Base-by-base conservation (phyloP, 2,888 invertebrate species). In the Boloria euphrosyne region DNA sequence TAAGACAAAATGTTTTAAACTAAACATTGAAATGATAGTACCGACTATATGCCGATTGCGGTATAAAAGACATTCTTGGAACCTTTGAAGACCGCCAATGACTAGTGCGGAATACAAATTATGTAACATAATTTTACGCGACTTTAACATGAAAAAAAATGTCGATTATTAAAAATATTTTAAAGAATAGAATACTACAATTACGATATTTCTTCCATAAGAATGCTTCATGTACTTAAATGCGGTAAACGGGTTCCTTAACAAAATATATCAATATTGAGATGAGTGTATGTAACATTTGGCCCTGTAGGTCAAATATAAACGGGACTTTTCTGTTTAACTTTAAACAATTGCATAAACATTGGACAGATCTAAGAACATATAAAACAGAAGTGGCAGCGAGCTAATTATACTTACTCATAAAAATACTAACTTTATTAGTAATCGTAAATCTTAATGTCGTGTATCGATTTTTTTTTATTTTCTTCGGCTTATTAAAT, bases 101-200 rank as follows among this genome's bases (percentile, higher is more conserved):
- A 76, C 76, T 76, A 74, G 76, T 72, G 74, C 77, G 74, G 89
- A 87, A 89, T 89, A 87, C 79, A 78, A 89, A 89, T 74, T 80
- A 80, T 75, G 31, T 38, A 38, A 38, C 10, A 10, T 38, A 38
- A 38, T 38, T 10, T 38, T 38, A 38, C 31, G 2, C 31, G 10
- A 10, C 7, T 38, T 38, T 38, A 38, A 10, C 3, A 10, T 38
- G 31, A 31, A 31, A 38, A 38, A 0, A 2, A 38, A 38, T 38
- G 7, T 38, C 10, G 7, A 38, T 38, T 38, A 38, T 38, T 38
- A 38, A 38, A 38, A 10, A 38, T 38, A 38, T 38, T 38, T 38
- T 38, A 38, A 38, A 38, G 2, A 38, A 10, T 38, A 38, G 60
- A 7, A n/a, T 10, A 18, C 14, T 57, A 18, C 1, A 22, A 46